A percentile compares a stretch with the other conserved stretches of the same genome.
Evolutionary conservation across 2,113 vertebrate genomes (phyloP).

Genomic region (Gymnorhina tibicen): DNA sequence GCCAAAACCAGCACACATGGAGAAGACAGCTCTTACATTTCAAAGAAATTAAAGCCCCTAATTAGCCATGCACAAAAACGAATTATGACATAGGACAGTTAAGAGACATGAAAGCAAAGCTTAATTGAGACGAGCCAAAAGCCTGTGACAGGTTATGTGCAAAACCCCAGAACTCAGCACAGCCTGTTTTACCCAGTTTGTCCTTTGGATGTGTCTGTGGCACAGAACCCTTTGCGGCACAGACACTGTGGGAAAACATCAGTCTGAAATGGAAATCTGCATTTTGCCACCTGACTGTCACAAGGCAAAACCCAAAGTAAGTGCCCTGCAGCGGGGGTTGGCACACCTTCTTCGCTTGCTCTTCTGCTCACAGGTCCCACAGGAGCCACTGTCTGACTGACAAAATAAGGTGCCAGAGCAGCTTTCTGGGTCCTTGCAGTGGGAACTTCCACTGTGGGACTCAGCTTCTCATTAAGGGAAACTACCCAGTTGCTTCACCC

Average conservation of each 20-base stretch:
- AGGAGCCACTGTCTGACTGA: background rate
- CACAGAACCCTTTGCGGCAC: background rate
- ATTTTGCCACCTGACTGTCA: background rate
- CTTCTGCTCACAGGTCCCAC: accelerated
- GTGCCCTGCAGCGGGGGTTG: accelerated
- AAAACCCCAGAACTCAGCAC: background rate
- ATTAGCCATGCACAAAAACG: background rate
- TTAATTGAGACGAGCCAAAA: background rate
- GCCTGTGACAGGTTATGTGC: background rate
- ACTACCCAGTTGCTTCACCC: background rate
- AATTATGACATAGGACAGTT: background rate
- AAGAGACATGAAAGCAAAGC: accelerated
- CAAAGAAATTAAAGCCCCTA: background rate
- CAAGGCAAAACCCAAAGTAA: background rate
- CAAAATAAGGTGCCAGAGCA: background rate
- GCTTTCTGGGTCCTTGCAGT: background rate
- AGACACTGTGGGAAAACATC: background rate
- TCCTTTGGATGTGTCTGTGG: accelerated
- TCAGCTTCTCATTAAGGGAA: background rate
- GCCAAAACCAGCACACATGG: background rate
- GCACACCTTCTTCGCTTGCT: background rate
- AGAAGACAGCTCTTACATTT: background rate
- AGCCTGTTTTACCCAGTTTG: background rate
- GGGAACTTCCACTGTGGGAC: background rate
- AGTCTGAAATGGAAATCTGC: background rate